phyloP scores from a whole-genome alignment of 2,888 invertebrate genomes.

The Cepaea hortensis region DNA sequence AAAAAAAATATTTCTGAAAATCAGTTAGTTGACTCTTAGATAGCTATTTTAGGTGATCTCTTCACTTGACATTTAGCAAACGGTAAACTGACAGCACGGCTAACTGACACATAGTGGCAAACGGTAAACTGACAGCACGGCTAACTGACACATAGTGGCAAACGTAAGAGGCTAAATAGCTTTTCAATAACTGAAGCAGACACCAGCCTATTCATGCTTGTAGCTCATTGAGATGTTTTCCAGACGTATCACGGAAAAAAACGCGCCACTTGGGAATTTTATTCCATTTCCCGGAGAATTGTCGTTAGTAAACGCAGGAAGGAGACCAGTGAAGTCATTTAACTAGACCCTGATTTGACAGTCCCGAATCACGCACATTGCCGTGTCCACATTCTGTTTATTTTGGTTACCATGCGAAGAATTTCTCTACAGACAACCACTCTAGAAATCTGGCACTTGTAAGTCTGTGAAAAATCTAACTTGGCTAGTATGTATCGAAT shows the following conservation, averaged over 20 bases:
- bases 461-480: too few species aligned
- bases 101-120: neutral
- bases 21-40: too few species aligned
- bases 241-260: neutral
- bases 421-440: too few species aligned
- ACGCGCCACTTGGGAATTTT: neutral
- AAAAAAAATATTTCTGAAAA: too few species aligned
- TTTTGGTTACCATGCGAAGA: neutral
- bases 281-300: neutral
- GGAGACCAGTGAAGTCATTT: neutral
- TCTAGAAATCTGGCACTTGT: too few species aligned
- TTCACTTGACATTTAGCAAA: too few species aligned
- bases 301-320: neutral
- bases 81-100: neutral
- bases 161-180: neutral
- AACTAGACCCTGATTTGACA: slow-evolving; percentile 6
- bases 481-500: too few species aligned
- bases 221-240: neutral
- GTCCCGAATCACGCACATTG: neutral
- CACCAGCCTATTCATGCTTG: neutral
- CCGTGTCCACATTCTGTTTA: neutral
- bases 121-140: neutral
- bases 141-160: neutral
- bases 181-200: neutral
- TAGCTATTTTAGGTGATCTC: too few species aligned